Percentiles rank a stretch among this genome's conserved stretches.
Evolutionary conservation across 1,140 invertebrate genomes (phyloP).

Genomic region (Drosophila pachea): DNA sequence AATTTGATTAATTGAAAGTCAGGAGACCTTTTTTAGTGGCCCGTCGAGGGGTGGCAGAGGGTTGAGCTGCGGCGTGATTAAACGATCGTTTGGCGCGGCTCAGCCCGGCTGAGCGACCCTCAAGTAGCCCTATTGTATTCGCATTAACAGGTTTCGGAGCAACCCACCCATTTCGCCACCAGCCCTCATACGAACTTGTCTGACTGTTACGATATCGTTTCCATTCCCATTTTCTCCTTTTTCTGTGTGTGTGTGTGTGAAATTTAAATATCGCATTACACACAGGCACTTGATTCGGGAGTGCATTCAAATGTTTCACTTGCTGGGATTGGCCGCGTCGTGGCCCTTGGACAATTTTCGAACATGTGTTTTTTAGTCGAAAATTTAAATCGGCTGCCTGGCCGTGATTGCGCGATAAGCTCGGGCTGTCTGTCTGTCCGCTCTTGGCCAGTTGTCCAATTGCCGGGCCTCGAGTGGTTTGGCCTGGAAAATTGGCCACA

Average conservation of each 20-base stretch:
- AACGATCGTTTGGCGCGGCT: conserved; percentile 50
- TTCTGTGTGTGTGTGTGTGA: conserved; percentile 27
- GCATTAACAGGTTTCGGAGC: conserved; percentile 66
- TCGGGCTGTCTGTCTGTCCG: conserved; percentile 21
- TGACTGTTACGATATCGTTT: conserved; percentile 13
- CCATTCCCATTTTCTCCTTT: conserved; percentile 19
- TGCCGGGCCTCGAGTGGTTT: conserved; percentile 44
- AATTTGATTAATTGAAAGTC: conserved; percentile 78
- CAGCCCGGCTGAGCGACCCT: conserved; percentile 23
- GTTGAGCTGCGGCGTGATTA: conserved; percentile 48
- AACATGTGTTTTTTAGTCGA: conserved; percentile 70
- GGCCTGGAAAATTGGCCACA: conserved; percentile 10
- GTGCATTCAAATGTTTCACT: conserved; percentile 71
- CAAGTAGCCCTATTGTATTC: conserved; percentile 71
- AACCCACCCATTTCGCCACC: conserved; percentile 39
- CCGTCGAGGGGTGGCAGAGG: conserved; percentile 11
- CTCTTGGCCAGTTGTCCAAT: conserved; percentile 66
- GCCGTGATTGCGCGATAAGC: conserved; percentile 66
- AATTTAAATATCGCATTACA: conserved; percentile 77
- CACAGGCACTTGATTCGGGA: conserved; percentile 72
- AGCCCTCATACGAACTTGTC: conserved; percentile 36
- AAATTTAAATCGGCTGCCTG: conserved; percentile 70
- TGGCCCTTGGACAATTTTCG: conserved; percentile 61
- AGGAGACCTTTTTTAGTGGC: conserved; percentile 58
- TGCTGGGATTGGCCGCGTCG: conserved; percentile 34